Evolutionary conservation across 2,888 invertebrate species (phyloP), one percentile per base, ranked within the genome.

Genomic region (Lasius fuliginosus): DNA sequence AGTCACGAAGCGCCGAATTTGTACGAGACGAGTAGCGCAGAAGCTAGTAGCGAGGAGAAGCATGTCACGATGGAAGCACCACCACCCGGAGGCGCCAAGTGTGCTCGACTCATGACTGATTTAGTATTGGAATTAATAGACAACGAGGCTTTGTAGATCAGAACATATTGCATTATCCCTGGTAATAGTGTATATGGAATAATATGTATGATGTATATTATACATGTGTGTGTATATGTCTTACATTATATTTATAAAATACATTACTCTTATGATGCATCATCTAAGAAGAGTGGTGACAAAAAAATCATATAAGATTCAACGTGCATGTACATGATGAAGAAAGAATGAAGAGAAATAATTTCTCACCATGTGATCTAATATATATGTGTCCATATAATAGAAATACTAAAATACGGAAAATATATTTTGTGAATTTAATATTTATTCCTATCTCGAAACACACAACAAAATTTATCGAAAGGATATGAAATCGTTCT

Each of bases 1-100:
- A 97, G 97, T 69, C 96, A 96, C 77, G 97, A 97, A 92, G 97
- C 97, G 0, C 97, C 97, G 0, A 97, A 97, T 91, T 94, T 97
- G 84, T 97, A 97, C 91, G 94, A 95, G 74, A 30, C 76, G 18
- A 71, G 71, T 33, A 93, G 90, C 18, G 91, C 92, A 40, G 93
- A 94, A 58, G 90, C 90, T 12, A 53, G 6, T 53, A 92, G 92
- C 46, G 94, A 95, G 68, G 94, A 94, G 74, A 89, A 90, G 18
- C 94, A 95, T 46, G 95, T 94, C 60, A 30, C 30, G 1, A 93
- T 94, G 12, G 94, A 95, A 89, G 95, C 95, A 88, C 96, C 96
- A 73, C 96, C 96, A 69, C 96, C 96, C 85, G 95, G 95, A 60
- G 95, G 96, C 91, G 96, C 95, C 76, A 93, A 94, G 53, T 97